phyloP scores from a whole-genome alignment of 2,888 invertebrate species.

The Congeria kusceri region DNA sequence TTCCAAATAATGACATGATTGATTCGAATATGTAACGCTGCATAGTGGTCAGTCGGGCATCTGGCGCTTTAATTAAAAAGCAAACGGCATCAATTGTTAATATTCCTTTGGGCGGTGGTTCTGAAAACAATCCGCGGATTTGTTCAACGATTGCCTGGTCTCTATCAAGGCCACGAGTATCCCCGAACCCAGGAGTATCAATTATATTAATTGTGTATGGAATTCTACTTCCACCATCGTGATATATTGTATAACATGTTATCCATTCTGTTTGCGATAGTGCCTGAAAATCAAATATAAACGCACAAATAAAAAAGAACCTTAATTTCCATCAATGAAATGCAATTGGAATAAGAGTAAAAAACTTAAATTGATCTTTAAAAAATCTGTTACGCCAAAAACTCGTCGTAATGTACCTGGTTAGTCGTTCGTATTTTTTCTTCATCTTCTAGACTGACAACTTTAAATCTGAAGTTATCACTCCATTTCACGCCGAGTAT shows the following conservation, averaged over 20 bases:
- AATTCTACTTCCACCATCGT: constrained; percentile 19
- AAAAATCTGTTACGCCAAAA: neutral
- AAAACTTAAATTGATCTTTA: no score
- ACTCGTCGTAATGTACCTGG: constrained; percentile 15
- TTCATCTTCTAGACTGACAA: constrained; percentile 35
- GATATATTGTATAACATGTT: constrained; percentile 47
- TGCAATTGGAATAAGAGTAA: no score
- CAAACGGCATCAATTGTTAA: constrained; percentile 58
- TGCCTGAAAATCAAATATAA: constrained; percentile 20
- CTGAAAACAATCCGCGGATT: constrained; percentile 25
- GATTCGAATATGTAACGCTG: constrained; percentile 62
- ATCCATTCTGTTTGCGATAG: constrained; percentile 60
- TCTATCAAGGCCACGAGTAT: constrained; percentile 38
- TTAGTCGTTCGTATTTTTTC: constrained; percentile 17
- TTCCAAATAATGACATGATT: constrained; percentile 59
- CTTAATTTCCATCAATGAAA: no score
- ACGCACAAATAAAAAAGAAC: neutral
- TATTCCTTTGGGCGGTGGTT: constrained; percentile 34
- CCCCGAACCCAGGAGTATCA: constrained; percentile 51
- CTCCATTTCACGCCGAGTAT: constrained; percentile 41
- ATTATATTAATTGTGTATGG: constrained; percentile 41
- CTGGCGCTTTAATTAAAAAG: constrained; percentile 60
- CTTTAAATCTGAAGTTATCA: constrained; percentile 32
- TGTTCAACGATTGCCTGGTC: constrained; percentile 40
- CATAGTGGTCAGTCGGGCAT: constrained; percentile 53